A percentile compares a stretch with the other conserved stretches of the same genome.
Evolutionary conservation across 1,140 invertebrate genomes (phyloP).

Genomic region (Colletes latitarsis): DNA sequence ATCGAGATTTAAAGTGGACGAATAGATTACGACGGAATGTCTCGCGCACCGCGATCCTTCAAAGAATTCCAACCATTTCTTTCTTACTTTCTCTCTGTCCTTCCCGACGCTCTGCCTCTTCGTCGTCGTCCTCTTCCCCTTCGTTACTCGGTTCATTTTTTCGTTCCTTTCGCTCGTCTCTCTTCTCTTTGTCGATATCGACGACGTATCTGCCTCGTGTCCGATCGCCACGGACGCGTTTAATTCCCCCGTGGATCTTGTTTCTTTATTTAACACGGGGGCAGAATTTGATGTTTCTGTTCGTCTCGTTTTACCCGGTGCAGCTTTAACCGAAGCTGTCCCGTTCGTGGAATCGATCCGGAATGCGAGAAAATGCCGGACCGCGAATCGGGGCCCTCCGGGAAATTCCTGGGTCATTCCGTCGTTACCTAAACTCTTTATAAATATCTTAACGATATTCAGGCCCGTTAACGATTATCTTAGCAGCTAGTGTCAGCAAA

Average conservation of each 20-base stretch:
- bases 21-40: constrained; percentile 54
- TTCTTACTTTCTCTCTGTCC: background rate
- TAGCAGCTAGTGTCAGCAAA: too few species aligned
- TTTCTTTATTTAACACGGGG: constrained; percentile 23
- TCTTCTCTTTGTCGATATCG: constrained; percentile 21
- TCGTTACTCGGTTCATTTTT: background rate
- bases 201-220: constrained; percentile 44
- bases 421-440: too few species aligned
- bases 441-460: too few species aligned
- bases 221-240: constrained; percentile 40
- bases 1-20: constrained; percentile 51
- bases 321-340: constrained; percentile 7
- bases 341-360: constrained; percentile 22
- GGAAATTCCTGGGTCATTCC: background rate
- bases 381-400: background rate
- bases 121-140: background rate
- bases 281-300: constrained; percentile 41
- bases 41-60: constrained; percentile 37
- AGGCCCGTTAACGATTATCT: too few species aligned
- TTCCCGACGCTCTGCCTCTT: background rate
- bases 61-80: constrained; percentile 55
- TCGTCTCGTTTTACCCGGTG: constrained; percentile 20
- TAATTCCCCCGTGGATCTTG: constrained; percentile 19
- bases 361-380: constrained; percentile 8
- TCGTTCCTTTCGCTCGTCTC: background rate